Conservation (phyloP, 1,140 invertebrate genomes). For the Asbolus verrucosus region DNA sequence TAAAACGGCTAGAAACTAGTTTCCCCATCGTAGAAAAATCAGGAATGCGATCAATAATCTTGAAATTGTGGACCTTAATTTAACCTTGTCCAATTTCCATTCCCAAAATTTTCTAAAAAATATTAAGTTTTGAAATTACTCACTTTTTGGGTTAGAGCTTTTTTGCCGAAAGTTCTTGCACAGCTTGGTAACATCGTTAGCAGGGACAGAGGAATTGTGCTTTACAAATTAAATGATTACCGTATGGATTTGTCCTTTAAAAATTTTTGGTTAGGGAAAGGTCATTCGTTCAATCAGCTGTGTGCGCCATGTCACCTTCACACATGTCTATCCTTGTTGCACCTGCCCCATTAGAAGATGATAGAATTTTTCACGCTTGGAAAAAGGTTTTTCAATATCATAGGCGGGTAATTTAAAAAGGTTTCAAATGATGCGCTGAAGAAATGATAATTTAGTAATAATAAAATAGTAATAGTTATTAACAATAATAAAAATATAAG, state of each 20-base stretch:
- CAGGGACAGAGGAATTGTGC: not conserved
- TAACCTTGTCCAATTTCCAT: constrained; percentile 34
- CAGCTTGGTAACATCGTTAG: constrained; percentile 32
- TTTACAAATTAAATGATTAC: not conserved
- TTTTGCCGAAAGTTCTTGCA: constrained; percentile 27
- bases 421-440: too few relatives aligned
- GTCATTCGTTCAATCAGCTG: constrained; percentile 27
- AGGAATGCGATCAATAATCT: constrained; percentile 21
- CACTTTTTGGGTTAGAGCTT: constrained; percentile 27
- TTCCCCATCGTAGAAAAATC: constrained; percentile 33
- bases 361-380: not conserved
- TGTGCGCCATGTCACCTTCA: constrained; percentile 2
- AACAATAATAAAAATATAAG: too few relatives aligned
- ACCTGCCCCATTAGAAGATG: not conserved
- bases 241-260: constrained; percentile 23
- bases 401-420: constrained; percentile 3
- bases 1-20: constrained; percentile 8
- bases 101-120: constrained; percentile 20
- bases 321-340: not conserved
- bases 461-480: too few relatives aligned
- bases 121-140: not conserved
- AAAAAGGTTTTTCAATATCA: not conserved
- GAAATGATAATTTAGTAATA: too few relatives aligned
- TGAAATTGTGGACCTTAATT: constrained; percentile 32
- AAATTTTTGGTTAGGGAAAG: constrained; percentile 37